phyloP scores from a whole-genome alignment of 1,140 invertebrate species.

The Zophobas morio region DNA sequence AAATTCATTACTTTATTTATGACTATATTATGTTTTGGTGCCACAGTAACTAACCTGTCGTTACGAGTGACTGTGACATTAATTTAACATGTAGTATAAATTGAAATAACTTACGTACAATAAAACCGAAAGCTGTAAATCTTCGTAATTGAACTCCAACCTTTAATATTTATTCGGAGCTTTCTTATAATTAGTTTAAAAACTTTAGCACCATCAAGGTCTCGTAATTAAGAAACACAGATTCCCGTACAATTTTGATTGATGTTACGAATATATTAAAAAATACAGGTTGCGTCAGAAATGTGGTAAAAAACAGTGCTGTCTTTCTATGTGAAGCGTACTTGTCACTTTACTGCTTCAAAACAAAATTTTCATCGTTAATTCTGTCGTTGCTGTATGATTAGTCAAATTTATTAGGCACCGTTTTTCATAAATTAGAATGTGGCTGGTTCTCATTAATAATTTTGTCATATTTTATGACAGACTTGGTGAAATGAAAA shows the following conservation, averaged over 20 bases:
- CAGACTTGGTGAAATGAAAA: not conserved
- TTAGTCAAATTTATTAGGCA: not conserved
- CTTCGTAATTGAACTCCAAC: conserved; percentile 1
- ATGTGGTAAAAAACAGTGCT: not conserved
- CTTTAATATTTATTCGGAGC: not conserved
- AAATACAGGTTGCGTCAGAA: not conserved
- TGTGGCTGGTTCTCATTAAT: not conserved
- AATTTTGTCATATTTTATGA: not conserved
- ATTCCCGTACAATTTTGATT: not conserved
- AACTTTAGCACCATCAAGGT: not conserved
- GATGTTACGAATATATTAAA: conserved; percentile 11
- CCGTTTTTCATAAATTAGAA: not conserved
- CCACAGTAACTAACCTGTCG: conserved; percentile 11
- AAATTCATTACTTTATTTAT: conserved; percentile 5
- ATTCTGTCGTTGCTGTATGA: not conserved
- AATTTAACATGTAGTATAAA: conserved; percentile 6
- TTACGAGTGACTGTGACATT: not conserved
- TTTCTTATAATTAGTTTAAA: not conserved
- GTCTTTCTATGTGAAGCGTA: conserved; percentile 1
- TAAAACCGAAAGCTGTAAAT: conserved; percentile 5
- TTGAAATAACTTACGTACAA: conserved; percentile 3
- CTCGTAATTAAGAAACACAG: not conserved
- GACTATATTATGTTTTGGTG: conserved; percentile 6
- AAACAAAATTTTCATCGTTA: conserved; percentile 8
- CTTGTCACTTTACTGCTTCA: conserved; percentile 6